Conservation (phyloP, 2,113 vertebrate species). For the Mustelus asterias region DNA sequence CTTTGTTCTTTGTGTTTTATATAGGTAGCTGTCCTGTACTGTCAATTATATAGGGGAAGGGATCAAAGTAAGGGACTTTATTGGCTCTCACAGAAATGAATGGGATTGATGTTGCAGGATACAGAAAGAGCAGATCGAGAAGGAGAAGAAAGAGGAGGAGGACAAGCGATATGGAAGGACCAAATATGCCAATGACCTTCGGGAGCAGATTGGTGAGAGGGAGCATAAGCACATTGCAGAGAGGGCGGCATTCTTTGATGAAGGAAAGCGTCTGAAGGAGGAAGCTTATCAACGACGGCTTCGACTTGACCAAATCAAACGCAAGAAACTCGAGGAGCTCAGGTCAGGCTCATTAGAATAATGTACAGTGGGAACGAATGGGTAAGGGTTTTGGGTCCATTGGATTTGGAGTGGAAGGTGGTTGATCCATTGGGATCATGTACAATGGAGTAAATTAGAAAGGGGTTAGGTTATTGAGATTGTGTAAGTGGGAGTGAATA, state of each 20-base stretch:
- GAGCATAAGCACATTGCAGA: conserved; percentile 52
- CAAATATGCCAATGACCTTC: conserved; percentile 52
- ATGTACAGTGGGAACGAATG: background rate
- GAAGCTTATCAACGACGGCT: conserved; percentile 55
- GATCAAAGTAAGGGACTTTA: background rate
- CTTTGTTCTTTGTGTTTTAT: no score
- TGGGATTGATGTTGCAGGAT: conserved; percentile 48
- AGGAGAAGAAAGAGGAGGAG: conserved; percentile 55
- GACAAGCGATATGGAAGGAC: conserved; percentile 32
- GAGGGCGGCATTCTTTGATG: conserved; percentile 57
- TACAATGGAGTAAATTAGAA: background rate
- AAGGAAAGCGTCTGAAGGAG: conserved; percentile 57
- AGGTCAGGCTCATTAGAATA: conserved; percentile 51
- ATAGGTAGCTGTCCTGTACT: background rate
- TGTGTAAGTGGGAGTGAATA: background rate
- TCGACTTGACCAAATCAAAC: conserved; percentile 63
- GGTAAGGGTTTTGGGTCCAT: background rate
- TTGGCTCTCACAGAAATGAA: background rate
- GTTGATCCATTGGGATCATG: background rate
- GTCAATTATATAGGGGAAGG: background rate
- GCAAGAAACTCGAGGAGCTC: conserved; percentile 72
- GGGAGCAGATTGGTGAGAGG: conserved; percentile 66
- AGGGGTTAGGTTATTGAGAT: background rate
- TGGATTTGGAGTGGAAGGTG: background rate
- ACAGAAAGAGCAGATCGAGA: conserved; percentile 57